A percentile compares a stretch with the other conserved stretches of the same genome.
phyloP scores from a whole-genome alignment of 2,113 vertebrate species.

The Jacana jacana region DNA sequence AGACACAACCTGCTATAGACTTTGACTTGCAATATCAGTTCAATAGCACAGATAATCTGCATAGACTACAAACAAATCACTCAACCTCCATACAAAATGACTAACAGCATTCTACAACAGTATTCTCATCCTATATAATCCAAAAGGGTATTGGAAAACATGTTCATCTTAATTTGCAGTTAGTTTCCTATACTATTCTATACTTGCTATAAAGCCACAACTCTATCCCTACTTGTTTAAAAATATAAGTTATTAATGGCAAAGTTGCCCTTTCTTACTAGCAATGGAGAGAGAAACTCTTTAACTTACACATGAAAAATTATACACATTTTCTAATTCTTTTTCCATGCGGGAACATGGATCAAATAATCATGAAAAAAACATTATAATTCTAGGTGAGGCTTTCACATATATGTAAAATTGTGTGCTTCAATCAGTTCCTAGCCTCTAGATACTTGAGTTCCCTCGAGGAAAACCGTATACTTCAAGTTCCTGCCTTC shows the following conservation, averaged over 20 bases:
- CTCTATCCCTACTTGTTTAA: no score
- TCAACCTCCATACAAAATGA: neutral
- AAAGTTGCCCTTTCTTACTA: neutral
- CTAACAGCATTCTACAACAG: neutral
- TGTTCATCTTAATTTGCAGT: neutral
- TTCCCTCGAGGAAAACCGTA: neutral
- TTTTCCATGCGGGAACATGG: neutral
- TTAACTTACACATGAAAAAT: neutral
- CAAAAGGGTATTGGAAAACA: neutral
- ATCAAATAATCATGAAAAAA: neutral
- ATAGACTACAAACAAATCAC: neutral
- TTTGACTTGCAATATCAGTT: neutral
- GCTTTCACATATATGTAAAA: neutral
- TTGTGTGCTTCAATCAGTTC: neutral
- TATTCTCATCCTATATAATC: neutral
- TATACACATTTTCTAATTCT: neutral
- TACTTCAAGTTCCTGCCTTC: neutral
- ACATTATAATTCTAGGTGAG: neutral
- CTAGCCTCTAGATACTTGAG: neutral
- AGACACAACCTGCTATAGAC: neutral
- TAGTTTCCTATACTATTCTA: neutral
- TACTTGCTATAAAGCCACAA: neutral
- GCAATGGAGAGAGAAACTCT: neutral
- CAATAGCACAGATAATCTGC: neutral
- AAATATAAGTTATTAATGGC: neutral